Percentiles rank a stretch among this genome's conserved stretches.
Evolutionary conservation across 2,113 vertebrate genomes (phyloP).

Genomic region (Emydocephalus ijimae): DNA sequence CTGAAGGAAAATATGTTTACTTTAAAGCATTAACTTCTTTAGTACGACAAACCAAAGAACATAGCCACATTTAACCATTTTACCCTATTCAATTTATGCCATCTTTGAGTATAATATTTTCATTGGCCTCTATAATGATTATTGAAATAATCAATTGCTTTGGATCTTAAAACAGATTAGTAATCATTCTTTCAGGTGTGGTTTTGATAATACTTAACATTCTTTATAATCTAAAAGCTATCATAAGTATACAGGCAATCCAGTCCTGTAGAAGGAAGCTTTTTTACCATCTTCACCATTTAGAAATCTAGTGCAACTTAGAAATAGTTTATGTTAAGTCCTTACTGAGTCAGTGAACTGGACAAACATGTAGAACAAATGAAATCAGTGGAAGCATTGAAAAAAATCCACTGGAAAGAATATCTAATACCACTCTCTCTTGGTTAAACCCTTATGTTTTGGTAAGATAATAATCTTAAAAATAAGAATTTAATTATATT

Average conservation of each 20-base stretch:
- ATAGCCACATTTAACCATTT: not conserved
- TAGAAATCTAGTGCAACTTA: not conserved
- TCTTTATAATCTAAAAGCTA: not conserved
- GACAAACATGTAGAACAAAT: not conserved
- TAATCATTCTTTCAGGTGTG: not conserved
- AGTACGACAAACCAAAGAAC: not conserved
- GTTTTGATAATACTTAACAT: not conserved
- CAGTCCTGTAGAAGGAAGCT: not conserved
- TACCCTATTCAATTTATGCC: not conserved
- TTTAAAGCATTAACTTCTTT: not conserved
- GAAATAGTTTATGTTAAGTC: not conserved
- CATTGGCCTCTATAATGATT: not conserved
- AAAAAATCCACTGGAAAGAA: not conserved
- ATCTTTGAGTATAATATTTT: not conserved
- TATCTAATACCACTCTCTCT: not conserved
- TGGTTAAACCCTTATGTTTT: not conserved
- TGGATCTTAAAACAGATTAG: not conserved
- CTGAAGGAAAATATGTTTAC: not conserved
- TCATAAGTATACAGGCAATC: not conserved
- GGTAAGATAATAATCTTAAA: not conserved
- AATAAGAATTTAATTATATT: slow-evolving; percentile 8
- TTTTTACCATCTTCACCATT: not conserved
- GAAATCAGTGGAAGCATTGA: not conserved
- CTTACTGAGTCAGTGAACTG: not conserved
- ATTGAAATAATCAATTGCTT: not conserved